A percentile compares a stretch with the other conserved stretches of the same genome.
phyloP scores from a whole-genome alignment of 35 echinoderm and acorn worm genomes.

The Lytechinus pictus region DNA sequence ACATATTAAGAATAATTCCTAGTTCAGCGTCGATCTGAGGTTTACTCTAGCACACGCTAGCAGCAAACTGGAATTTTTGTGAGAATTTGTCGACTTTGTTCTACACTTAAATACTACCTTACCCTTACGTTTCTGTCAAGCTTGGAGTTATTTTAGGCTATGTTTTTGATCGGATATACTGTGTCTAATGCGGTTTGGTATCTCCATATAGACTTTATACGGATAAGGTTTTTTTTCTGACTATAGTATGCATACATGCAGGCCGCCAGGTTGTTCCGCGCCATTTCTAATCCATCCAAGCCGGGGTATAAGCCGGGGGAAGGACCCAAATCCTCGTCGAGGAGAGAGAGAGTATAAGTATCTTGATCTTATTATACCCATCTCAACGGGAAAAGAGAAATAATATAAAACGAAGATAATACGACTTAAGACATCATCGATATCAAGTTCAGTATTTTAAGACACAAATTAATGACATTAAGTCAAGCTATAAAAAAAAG shows the following conservation, averaged over 20 bases:
- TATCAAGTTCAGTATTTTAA: not conserved
- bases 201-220: not conserved
- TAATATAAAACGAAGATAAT: not conserved
- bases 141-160: conserved; percentile 20
- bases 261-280: not conserved
- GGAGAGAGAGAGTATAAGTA: conserved; percentile 14
- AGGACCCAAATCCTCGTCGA: conserved; percentile 29
- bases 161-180: conserved; percentile 53
- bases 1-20: not conserved
- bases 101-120: conserved; percentile 47
- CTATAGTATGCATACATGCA: not conserved
- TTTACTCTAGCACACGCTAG: not conserved
- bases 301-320: conserved; percentile 29
- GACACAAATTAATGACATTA: not conserved
- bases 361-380: conserved; percentile 32
- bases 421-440: not conserved
- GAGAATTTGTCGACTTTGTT: conserved; percentile 29
- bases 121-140: not conserved
- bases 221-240: not conserved
- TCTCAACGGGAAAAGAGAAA: not conserved
- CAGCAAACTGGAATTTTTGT: conserved; percentile 13
- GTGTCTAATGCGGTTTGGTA: conserved; percentile 41
- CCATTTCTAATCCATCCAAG: conserved; percentile 40
- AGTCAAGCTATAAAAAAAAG: no score
- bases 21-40: not conserved